Evolutionary conservation across 2,797 vertebrate species (phyloP), one percentile per base, ranked within the genome.

Genomic region (Neosilurus hyrtlii): DNA sequence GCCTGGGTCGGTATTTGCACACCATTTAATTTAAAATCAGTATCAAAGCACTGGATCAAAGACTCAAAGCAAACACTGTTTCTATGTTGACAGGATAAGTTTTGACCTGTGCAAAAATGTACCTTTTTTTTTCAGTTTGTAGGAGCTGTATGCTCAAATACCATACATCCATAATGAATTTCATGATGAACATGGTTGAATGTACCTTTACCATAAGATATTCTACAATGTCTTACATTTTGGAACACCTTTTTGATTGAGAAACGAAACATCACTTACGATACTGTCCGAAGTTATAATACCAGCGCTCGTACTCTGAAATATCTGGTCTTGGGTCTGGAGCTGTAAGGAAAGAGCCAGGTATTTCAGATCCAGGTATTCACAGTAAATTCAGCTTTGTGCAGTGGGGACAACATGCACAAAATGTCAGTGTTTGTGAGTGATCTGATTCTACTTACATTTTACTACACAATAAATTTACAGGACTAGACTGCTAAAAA

Each of bases 271-370:
- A 83, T 83, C 88, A 96, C 95, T 96, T 95, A 96, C 95, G 89
- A 91, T 93, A 90, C 24, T 92, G 91, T 93, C 93, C 94, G 91
- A 90, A 91, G 92, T 92, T 93, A 93, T 94, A 92, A 91, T 90
- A 92, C 95, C 94, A 95, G 89, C 93, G 92, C 86, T 95, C 94
- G 92, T 90, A 92, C 65, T 95, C 94, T 88, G 95, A 93, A 82
- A 93, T 84, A 88, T 93, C 93, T 90, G 94, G 93, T 90, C 92
- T 94, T 88, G 91, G 89, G 90, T 93, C 94, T 85, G 92, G 90
- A 91, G 91, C 95, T 96, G 89, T 84, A 93, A 93, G 90, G 91
- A 92, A 89, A 93, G 66, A 86, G 73, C 78, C 81, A 76, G 75
- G 59, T 89, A 90, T 88, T 87, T 91, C 83, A 93, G 88, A 92